Conservation (phyloP, 2,888 invertebrate species). For the Nysson spinosus region DNA sequence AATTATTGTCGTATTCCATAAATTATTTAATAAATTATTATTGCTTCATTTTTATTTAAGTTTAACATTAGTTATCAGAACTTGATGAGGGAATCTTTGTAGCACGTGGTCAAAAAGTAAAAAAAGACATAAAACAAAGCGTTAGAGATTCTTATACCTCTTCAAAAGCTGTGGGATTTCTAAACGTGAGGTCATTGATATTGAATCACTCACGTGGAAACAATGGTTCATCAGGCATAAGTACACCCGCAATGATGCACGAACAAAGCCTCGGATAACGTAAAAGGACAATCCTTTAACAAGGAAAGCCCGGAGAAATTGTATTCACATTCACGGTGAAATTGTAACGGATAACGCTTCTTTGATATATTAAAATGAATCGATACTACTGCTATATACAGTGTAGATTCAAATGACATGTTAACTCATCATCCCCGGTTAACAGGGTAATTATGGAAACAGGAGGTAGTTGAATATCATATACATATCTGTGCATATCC, state of each 20-base stretch:
- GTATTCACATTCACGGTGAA: not conserved
- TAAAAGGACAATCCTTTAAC: constrained; percentile 38
- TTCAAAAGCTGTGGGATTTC: not conserved
- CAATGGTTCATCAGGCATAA: constrained; percentile 7
- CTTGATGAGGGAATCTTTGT: not conserved
- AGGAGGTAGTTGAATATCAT: no score
- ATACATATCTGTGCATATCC: no score
- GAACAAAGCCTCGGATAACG: constrained; percentile 32
- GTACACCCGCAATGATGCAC: constrained; percentile 2
- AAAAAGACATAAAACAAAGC: not conserved
- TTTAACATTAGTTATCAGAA: no score
- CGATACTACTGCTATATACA: no score
- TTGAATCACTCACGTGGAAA: not conserved
- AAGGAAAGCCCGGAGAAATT: not conserved
- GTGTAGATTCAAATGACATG: no score
- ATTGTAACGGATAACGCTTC: not conserved
- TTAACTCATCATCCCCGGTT: no score
- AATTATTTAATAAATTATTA: no score
- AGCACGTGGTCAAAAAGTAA: not conserved
- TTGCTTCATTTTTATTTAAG: no score
- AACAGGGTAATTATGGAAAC: no score
- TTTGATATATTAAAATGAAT: no score
- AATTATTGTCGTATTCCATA: no score
- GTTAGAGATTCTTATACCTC: not conserved
- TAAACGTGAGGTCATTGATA: constrained; percentile 4